Percentiles rank a stretch among this genome's conserved stretches.
phyloP scores from a whole-genome alignment of 2,797 vertebrate species.

The Poecilia wingei region DNA sequence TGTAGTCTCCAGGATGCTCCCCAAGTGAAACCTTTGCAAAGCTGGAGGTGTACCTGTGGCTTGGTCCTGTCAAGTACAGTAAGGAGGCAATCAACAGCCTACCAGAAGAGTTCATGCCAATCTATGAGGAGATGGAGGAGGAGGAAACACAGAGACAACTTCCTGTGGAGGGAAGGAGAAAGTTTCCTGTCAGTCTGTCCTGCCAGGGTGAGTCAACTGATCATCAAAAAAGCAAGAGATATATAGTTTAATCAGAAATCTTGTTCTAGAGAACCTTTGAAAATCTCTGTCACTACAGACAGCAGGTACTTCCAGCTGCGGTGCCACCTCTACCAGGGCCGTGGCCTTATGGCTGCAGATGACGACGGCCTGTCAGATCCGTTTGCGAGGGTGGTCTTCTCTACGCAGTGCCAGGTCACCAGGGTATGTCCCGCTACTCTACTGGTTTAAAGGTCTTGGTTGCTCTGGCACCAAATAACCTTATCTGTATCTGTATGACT shows the following conservation, averaged over 20 bases:
- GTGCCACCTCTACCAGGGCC: conserved; percentile 93
- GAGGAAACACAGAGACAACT: conserved; percentile 32
- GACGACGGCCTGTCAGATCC: conserved; percentile 92
- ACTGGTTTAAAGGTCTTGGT: not conserved
- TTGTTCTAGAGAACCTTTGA: not conserved
- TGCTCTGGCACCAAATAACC: not conserved
- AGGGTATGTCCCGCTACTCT: conserved; percentile 67
- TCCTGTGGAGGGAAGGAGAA: conserved; percentile 54
- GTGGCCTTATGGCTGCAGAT: conserved; percentile 89
- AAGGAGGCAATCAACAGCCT: conserved; percentile 85
- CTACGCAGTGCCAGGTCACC: conserved; percentile 89
- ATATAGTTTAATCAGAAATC: not conserved
- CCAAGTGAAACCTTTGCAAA: conserved; percentile 89
- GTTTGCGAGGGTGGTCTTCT: conserved; percentile 89
- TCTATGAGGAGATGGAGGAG: conserved; percentile 78
- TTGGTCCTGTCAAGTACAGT: conserved; percentile 86
- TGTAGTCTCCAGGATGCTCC: conserved; percentile 85
- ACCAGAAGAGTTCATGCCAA: conserved; percentile 84
- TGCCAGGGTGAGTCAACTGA: conserved; percentile 84
- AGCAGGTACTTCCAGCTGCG: conserved; percentile 93
- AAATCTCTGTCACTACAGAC: conserved; percentile 64
- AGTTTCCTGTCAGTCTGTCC: conserved; percentile 79
- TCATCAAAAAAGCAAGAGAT: not conserved
- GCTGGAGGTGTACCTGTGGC: conserved; percentile 92
- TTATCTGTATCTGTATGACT: not conserved